Base-by-base conservation (phyloP, 2,797 vertebrate genomes). In the Decapterus maruadsi region DNA sequence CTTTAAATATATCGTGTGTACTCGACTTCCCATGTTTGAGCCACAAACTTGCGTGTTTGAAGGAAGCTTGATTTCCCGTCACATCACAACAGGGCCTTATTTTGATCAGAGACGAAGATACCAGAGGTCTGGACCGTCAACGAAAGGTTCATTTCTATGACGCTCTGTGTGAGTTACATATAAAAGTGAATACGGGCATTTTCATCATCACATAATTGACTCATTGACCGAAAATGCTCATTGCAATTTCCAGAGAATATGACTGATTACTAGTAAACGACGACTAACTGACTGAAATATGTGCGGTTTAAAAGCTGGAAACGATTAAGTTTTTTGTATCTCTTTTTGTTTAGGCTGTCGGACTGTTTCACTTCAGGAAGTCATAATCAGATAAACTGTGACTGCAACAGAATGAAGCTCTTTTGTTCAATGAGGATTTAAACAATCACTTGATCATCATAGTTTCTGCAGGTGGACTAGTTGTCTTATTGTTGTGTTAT, bases 71-170 rank as follows among this genome's bases (percentile, higher is more conserved):
- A 60, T 17, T 55, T 55, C 20, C 8, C 12, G 7, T 62, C 8
- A 56, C 48, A 16, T 72, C 6, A 55, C 60, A 69, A 20, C 55
- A 10, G 8, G 6, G 60, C 22, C 51, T 48, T 20, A 19, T 80
- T 71, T 51, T 26, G 50, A 66, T 68, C 6, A 54, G 26, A 50
- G 4, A 53, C 10, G 3, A 3, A 40, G 38, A 40, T 40, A 40
- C 10, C 38, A 9, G 17, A 43, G 29, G 56, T 29, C 62, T 57
- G 43, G 9, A 26, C 40, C 68, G 29, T 8, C 22, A 6, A 45
- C 19, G 22, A 6, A 34, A 34, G 31, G 31, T 56, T 2, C 17
- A 4, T 48, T 66, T 61, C 0, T 13, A 4, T 50, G 36, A 38
- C 6, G 34, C 6, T 34, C 31, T 34, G 31, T 26, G 26, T 26